Evolutionary conservation across 2,888 invertebrate genomes (phyloP), one percentile per base, ranked within the genome.

Genomic region (Drosophila maculinotata): DNA sequence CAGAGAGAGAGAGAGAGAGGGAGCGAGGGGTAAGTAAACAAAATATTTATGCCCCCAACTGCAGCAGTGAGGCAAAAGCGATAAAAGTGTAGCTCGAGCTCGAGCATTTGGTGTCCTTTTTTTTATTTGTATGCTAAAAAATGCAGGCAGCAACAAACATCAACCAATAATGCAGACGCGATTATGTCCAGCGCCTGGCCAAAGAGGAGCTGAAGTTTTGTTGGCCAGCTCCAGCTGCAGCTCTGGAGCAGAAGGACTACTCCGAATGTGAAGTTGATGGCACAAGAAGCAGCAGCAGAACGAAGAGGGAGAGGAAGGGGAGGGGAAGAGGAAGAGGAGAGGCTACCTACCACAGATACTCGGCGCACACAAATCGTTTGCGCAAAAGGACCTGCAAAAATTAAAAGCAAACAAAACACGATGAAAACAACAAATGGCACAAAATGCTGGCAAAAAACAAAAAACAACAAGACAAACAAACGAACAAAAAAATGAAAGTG

Each of bases 101-200:
- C 17, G 36, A 51, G 51, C 62, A 53, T 44, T 45, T n/a, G 42
- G 52, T 26, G 65, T 45, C 42, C 48, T 12, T 23, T 14, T 12
- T 30, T 8, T 45, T 48, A 38, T 72, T 59, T 71, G 30, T 47
- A 76, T 85, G 76, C 4, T 68, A 73, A 73, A 82, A 68, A 52
- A 48, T 60, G 69, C 71, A 65, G 68, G 35, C 72, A 75, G 72
- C 78, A 88, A 79, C 88, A 87, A 90, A 88, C 89, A 90, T 90
- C 90, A 90, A 90, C 89, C 90, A 90, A 90, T 90, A 90, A 90
- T 90, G 90, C 90, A 90, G 88, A 88, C 90, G 90, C 89, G 90
- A 90, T 90, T 90, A 90, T 90, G 90, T 90, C 88, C 89, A 77
- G 70, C 77, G 48, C 25, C 38, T 14, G 36, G 59, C 58, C 12